phyloP scores from a whole-genome alignment of 2,113 vertebrate genomes.

The Procavia capensis region DNA sequence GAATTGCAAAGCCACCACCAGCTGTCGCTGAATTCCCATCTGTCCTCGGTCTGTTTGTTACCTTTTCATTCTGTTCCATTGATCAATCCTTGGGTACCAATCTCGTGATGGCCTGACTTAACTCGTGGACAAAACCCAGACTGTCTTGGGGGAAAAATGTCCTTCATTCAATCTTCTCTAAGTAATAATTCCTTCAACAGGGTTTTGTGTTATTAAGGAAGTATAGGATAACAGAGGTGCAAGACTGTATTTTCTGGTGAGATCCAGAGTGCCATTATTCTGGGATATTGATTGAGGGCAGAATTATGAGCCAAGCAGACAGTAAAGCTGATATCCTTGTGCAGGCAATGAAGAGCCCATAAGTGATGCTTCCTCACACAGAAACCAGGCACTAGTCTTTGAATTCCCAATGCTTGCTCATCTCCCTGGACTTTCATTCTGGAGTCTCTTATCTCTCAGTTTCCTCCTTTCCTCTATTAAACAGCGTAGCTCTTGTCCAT shows the following conservation, averaged over 20 bases:
- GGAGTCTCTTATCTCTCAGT: neutral
- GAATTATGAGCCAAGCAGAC: neutral
- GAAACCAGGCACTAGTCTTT: neutral
- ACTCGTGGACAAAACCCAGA: constrained; percentile 46
- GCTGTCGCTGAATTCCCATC: neutral
- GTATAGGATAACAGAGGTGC: neutral
- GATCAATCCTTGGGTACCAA: neutral
- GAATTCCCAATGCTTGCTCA: neutral
- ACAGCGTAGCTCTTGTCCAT: neutral
- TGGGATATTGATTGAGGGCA: neutral
- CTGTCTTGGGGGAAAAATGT: neutral
- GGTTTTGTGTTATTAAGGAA: neutral
- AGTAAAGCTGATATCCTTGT: neutral
- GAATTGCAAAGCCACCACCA: neutral
- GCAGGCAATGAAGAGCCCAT: neutral
- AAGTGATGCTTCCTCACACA: neutral
- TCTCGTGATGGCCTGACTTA: constrained; percentile 27
- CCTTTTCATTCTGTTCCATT: neutral
- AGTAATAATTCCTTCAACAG: constrained; percentile 17
- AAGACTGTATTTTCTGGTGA: neutral
- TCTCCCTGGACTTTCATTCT: neutral
- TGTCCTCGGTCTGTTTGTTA: neutral
- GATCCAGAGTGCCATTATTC: neutral
- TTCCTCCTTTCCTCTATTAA: neutral
- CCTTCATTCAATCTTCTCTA: neutral